These are phyloP conservation scores for Prunella fulvescens DNA, from an alignment of 2,113 vertebrate genomes.

Conservation along the genomic window DNA sequence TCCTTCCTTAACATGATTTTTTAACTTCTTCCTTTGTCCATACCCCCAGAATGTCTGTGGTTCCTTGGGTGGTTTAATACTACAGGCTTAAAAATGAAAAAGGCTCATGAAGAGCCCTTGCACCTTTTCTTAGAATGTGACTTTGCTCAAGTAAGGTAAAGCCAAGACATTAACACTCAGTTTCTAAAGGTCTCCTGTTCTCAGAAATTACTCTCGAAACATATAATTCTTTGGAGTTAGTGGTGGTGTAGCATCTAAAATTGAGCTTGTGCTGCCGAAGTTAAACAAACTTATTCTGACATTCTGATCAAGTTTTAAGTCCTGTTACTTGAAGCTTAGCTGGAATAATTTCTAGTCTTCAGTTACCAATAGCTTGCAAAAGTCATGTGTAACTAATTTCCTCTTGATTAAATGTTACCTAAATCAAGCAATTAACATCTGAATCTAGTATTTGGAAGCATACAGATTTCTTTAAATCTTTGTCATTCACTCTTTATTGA, in stretches of 20 bases:
- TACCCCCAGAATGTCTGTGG: not conserved
- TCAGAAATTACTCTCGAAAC: not conserved
- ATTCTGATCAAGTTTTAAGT: not conserved
- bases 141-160: not conserved
- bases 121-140: not conserved
- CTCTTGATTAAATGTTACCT: not conserved
- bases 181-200: not conserved
- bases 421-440: not conserved
- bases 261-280: not conserved
- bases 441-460: not conserved
- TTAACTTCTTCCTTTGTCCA: not conserved
- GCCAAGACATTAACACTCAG: not conserved
- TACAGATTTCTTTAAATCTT: not conserved
- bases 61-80: not conserved
- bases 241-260: not conserved
- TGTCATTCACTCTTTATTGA: not conserved
- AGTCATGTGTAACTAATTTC: not conserved
- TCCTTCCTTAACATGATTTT: not conserved
- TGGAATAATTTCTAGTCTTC: not conserved
- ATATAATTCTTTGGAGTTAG: not conserved
- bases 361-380: not conserved
- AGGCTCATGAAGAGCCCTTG: not conserved
- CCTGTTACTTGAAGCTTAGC: not conserved
- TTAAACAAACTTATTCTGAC: not conserved
- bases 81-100: not conserved